Evolutionary conservation across 2,797 vertebrate species (phyloP).

Genomic region (Microcaecilia unicolor): DNA sequence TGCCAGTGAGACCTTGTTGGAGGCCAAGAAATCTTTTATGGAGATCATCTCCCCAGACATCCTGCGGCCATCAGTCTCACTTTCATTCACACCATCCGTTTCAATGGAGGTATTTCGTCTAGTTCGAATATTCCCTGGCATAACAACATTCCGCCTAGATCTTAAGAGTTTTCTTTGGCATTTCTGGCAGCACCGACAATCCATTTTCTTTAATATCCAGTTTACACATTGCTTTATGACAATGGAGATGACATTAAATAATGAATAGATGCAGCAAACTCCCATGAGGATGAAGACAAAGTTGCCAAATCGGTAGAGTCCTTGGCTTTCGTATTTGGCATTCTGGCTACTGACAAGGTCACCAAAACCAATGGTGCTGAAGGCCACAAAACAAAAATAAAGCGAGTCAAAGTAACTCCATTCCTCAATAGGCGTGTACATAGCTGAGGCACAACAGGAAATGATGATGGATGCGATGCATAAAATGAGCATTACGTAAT

Average conservation of each 20-base stretch:
- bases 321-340: conserved; percentile 62
- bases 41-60: conserved; percentile 92
- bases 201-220: conserved; percentile 78
- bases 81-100: conserved; percentile 74
- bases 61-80: conserved; percentile 74
- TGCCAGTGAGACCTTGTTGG: conserved; percentile 86
- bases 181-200: conserved; percentile 52
- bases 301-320: conserved; percentile 77
- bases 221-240: conserved; percentile 92
- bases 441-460: conserved; percentile 84
- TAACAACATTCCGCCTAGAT: conserved; percentile 69
- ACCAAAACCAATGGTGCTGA: conserved; percentile 93
- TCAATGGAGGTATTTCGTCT: conserved; percentile 73
- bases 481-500: conserved; percentile 86
- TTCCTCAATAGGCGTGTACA: conserved; percentile 80
- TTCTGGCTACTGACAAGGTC: conserved; percentile 91
- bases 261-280: conserved; percentile 92
- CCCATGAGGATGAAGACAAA: conserved; percentile 87
- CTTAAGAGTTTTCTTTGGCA: conserved; percentile 56
- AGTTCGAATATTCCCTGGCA: conserved; percentile 61
- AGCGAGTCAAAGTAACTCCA: conserved; percentile 91
- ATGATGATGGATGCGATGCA: conserved; percentile 76
- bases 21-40: conserved; percentile 84
- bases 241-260: conserved; percentile 93
- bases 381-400: conserved; percentile 94